These are phyloP conservation scores for Irena cyanogastra DNA, from an alignment of 2,113 vertebrate genomes.

Conservation along the genomic window DNA sequence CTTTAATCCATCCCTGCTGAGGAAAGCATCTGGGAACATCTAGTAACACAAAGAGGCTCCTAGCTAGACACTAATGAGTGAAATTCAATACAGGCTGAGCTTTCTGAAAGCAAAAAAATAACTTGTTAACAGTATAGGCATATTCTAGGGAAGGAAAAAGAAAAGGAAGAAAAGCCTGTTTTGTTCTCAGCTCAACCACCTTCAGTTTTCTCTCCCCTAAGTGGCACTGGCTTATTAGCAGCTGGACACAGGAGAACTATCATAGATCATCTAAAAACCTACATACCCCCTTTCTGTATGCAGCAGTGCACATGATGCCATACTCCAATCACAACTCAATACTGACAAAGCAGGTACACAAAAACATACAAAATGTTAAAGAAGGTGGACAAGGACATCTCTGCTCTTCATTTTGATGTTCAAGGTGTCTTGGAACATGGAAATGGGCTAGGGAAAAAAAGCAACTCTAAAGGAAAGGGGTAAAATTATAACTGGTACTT, in stretches of 20 bases:
- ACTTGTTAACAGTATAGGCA: background rate
- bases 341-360: background rate
- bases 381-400: background rate
- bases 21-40: background rate
- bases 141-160: background rate
- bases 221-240: background rate
- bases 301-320: rapidly evolving
- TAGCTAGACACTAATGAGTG: background rate
- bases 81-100: background rate
- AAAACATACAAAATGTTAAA: background rate
- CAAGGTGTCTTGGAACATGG: background rate
- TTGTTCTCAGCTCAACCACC: background rate
- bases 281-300: background rate
- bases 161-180: background rate
- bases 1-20: background rate
- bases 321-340: background rate
- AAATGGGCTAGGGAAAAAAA: background rate
- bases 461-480: background rate
- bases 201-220: background rate
- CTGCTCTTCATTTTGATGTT: background rate
- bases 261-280: background rate
- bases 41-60: background rate
- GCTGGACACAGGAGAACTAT: background rate
- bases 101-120: background rate
- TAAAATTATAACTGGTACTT: background rate